Evolutionary conservation across 1,140 invertebrate genomes (phyloP).

Genomic region (Drosophila tsacasi): DNA sequence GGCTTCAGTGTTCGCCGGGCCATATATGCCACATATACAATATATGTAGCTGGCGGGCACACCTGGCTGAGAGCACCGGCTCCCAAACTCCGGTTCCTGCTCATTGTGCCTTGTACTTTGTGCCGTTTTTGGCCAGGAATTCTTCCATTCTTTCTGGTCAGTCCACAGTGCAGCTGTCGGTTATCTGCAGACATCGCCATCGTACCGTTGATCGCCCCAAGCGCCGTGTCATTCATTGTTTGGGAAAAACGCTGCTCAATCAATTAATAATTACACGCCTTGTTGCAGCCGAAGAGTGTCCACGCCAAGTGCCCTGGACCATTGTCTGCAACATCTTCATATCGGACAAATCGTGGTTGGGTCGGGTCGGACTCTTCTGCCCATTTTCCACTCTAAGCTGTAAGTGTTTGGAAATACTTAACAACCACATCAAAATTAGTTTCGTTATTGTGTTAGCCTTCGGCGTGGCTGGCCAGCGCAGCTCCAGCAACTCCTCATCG

Average conservation of each 20-base stretch:
- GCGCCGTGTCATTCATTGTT: constrained; percentile 66
- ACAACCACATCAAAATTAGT: constrained; percentile 83
- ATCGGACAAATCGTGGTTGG: constrained; percentile 32
- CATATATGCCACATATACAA: constrained; percentile 53
- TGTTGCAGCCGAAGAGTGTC: constrained; percentile 48
- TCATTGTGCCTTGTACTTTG: constrained; percentile 61
- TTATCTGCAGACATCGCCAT: constrained; percentile 33
- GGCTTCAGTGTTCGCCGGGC: constrained; percentile 53
- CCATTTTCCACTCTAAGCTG: constrained; percentile 50
- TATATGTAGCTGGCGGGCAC: constrained; percentile 54
- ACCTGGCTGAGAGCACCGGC: constrained; percentile 48
- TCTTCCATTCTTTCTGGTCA: constrained; percentile 10
- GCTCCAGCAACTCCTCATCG: constrained; percentile 28
- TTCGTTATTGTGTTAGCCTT: constrained; percentile 81
- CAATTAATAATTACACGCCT: constrained; percentile 82
- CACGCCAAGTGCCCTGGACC: constrained; percentile 48
- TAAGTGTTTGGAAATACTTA: constrained; percentile 79
- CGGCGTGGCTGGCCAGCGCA: constrained; percentile 36
- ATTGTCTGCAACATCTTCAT: constrained; percentile 74
- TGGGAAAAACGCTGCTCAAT: constrained; percentile 61
- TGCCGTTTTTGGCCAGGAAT: constrained; percentile 60
- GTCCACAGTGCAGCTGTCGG: constrained; percentile 15
- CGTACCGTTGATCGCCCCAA: constrained; percentile 35
- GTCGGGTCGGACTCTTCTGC: constrained; percentile 29
- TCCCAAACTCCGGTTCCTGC: constrained; percentile 12